Base-by-base conservation (phyloP, 2,797 vertebrate species). In the Paramormyrops hopkinsi region DNA sequence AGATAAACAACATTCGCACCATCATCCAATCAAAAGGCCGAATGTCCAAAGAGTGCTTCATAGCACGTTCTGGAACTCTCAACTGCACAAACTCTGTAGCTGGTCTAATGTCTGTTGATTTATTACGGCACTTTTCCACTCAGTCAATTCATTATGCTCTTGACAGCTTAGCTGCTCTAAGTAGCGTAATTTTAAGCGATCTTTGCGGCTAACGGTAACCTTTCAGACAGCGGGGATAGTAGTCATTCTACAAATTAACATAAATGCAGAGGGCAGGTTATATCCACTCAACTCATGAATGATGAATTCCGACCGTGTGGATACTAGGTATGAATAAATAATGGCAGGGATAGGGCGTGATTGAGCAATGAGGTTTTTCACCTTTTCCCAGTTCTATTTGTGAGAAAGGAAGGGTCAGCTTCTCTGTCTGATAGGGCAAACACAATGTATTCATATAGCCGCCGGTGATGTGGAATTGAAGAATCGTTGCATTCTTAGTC, bases 251-350 rank as follows among this genome's bases (percentile, higher is more conserved):
- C 19, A 50, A 84, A 84, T 84, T 46, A 84, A 50, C 41, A 50
- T 50, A 84, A 84, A 84, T 50, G 41, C 79, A 84, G 41, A 50
- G 46, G 46, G 79, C 19, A 84, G 79, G 73, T 79, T 79, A 79
- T 37, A 79, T 37, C 73, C 73, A 79, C 73, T 41, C 73, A 17
- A 19, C 73, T 79, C 29, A 79, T 44, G 25, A 79, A 79, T 79
- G 73, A 37, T 79, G 73, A 79, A 37, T 79, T 79, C 37, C 17
- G 2, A 79, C 44, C 17, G 17, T 79, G 73, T 79, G 37, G 29
- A 44, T 19, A 19, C 37, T 79, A 7, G 73, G 25, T 79, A 79
- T 79, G 29, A 79, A 79, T 79, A 79, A 79, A 79, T 79, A 79
- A 79, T 17, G 73, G 73, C 73, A 19, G 29, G 33, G 14, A 79